phyloP scores from a whole-genome alignment of 2,113 vertebrate genomes.

The Zootoca vivipara region DNA sequence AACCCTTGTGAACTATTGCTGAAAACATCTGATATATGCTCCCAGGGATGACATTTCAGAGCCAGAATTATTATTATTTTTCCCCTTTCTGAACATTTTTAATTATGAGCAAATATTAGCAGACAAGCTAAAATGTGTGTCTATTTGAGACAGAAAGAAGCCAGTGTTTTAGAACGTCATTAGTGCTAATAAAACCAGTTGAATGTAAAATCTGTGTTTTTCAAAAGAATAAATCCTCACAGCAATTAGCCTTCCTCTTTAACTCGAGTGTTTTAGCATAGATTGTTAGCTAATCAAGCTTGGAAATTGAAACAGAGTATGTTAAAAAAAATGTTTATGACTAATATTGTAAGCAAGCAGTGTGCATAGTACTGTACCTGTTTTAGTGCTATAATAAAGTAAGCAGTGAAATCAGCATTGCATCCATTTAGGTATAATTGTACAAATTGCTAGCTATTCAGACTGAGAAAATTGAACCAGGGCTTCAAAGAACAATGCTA shows the following conservation, averaged over 20 bases:
- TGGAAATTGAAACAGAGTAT: conserved; percentile 64
- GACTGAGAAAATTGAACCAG: conserved; percentile 62
- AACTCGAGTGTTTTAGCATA: conserved; percentile 64
- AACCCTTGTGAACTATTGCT: not conserved
- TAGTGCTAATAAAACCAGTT: conserved; percentile 65
- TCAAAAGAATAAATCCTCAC: conserved; percentile 49
- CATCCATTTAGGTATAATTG: conserved; percentile 69
- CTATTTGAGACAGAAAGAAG: conserved; percentile 32
- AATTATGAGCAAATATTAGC: conserved; percentile 51
- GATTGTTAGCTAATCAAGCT: conserved; percentile 74
- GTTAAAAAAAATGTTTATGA: conserved; percentile 68
- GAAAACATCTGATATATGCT: not conserved
- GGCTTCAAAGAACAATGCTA: conserved; percentile 57
- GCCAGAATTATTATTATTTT: not conserved
- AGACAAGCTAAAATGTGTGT: conserved; percentile 36
- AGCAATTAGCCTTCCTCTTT: conserved; percentile 73
- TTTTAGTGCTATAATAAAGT: conserved; percentile 68
- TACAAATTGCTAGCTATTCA: conserved; percentile 74
- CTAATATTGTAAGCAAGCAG: conserved; percentile 66
- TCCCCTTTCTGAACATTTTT: conserved; percentile 16
- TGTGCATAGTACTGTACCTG: conserved; percentile 61
- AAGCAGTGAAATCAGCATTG: conserved; percentile 66
- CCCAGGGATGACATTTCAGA: not conserved
- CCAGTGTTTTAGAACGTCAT: conserved; percentile 50
- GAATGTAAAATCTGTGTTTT: conserved; percentile 52